Conservation (phyloP, 2,113 vertebrate genomes). For the Gymnocephalus cernua region DNA sequence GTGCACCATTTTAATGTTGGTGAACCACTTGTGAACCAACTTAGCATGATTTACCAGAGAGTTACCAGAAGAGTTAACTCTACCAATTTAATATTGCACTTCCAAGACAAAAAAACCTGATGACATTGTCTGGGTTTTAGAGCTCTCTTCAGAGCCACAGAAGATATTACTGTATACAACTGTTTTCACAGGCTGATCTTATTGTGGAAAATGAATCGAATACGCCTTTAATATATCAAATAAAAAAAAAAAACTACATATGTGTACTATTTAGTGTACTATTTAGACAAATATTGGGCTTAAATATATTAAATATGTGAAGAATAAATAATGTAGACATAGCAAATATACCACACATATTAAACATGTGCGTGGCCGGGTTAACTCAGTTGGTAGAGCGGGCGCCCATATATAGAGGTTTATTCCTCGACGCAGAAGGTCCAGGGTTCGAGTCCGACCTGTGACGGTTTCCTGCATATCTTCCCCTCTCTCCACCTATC, state of each 20-base stretch:
- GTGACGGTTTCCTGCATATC: no score
- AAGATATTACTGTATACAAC: not conserved
- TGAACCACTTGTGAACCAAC: not conserved
- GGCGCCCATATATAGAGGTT: no score
- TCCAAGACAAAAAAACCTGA: not conserved
- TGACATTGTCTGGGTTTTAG: not conserved
- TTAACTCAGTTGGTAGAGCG: no score
- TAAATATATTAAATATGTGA: slow-evolving; percentile 6
- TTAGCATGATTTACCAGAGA: not conserved
- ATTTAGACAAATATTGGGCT: not conserved
- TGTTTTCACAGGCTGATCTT: not conserved
- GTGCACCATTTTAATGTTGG: not conserved
- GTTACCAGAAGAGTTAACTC: not conserved
- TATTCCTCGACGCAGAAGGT: no score
- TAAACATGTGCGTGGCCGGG: slow-evolving; percentile 1
- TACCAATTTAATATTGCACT: not conserved
- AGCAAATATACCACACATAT: not conserved
- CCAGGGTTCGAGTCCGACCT: no score
- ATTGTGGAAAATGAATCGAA: not conserved
- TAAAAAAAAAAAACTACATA: not conserved
- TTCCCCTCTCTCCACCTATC: no score
- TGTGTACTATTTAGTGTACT: not conserved
- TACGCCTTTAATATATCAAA: not conserved
- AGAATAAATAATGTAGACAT: not conserved
- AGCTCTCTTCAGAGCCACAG: not conserved